Conservation (phyloP, 2,797 vertebrate species). For the Carduelis carduelis region DNA sequence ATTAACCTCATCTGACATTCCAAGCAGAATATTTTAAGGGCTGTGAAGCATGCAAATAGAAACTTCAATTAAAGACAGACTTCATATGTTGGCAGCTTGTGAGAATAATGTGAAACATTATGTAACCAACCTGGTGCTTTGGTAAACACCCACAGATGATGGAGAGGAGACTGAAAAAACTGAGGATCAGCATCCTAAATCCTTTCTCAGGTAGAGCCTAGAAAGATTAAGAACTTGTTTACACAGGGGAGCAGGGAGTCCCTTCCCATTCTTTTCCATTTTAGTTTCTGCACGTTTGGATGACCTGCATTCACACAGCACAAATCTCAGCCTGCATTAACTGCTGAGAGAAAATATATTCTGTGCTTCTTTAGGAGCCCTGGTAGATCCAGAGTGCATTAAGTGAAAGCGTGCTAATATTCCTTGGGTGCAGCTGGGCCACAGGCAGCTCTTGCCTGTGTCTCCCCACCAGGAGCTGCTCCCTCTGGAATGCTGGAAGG, state of each 20-base stretch:
- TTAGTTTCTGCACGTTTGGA: accelerated
- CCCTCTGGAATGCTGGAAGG: accelerated
- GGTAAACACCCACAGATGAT: constrained; percentile 15
- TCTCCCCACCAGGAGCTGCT: background rate
- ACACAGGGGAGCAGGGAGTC: background rate
- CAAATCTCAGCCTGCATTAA: background rate
- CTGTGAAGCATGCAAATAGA: constrained; percentile 39
- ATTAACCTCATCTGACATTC: constrained; percentile 53
- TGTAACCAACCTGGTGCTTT: background rate
- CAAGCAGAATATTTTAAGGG: constrained; percentile 24
- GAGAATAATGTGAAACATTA: constrained; percentile 28
- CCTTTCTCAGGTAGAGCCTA: background rate
- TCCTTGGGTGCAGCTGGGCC: background rate
- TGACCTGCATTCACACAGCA: background rate
- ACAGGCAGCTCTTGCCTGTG: background rate
- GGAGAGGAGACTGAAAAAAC: background rate
- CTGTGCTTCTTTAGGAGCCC: accelerated
- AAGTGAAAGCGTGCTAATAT: accelerated
- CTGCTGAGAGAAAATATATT: background rate
- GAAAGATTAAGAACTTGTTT: constrained; percentile 7
- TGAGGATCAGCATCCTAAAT: constrained; percentile 25
- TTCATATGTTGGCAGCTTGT: background rate
- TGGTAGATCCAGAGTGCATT: background rate
- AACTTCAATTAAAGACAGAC: constrained; percentile 41
- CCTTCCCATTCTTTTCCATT: background rate